A percentile compares a stretch with the other conserved stretches of the same genome.
Evolutionary conservation across 2,113 vertebrate species (phyloP).

Genomic region (Peromyscus leucopus): DNA sequence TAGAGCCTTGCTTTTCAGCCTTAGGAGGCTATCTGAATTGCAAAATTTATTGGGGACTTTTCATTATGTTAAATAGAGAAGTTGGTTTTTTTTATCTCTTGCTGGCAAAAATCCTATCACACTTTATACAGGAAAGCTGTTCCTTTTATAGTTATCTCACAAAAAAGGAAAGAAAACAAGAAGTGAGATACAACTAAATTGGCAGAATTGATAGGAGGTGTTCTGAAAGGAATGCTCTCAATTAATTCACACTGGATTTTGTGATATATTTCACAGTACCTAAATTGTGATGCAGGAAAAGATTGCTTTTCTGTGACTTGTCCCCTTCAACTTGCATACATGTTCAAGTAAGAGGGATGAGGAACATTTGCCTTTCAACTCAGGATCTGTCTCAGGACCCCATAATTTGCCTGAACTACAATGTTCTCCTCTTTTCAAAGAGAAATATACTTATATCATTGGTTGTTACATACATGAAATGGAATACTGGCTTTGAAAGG

Average conservation of each 20-base stretch:
- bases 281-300: not conserved
- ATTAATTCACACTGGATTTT: slow-evolving; percentile 11
- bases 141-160: slow-evolving; percentile 53
- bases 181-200: slow-evolving; percentile 45
- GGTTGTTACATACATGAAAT: not conserved
- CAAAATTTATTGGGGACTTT: slow-evolving; percentile 59
- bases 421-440: not conserved
- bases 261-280: slow-evolving; percentile 35
- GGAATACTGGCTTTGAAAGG: not conserved
- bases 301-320: not conserved
- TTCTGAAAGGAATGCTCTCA: slow-evolving; percentile 44
- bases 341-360: slow-evolving; percentile 11
- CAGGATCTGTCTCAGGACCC: not conserved
- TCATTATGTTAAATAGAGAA: slow-evolving; percentile 66
- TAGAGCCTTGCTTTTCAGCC: slow-evolving; percentile 31
- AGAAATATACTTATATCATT: not conserved
- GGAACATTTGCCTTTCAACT: slow-evolving; percentile 16
- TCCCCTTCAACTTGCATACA: not conserved
- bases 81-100: slow-evolving; percentile 60
- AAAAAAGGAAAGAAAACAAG: not conserved
- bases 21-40: slow-evolving; percentile 36
- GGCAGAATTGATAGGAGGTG: slow-evolving; percentile 14
- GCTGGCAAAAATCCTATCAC: slow-evolving; percentile 59
- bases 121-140: slow-evolving; percentile 54
- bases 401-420: not conserved